Base-by-base conservation (phyloP, 2,888 invertebrate species). In the Allolobophora icterica region DNA sequence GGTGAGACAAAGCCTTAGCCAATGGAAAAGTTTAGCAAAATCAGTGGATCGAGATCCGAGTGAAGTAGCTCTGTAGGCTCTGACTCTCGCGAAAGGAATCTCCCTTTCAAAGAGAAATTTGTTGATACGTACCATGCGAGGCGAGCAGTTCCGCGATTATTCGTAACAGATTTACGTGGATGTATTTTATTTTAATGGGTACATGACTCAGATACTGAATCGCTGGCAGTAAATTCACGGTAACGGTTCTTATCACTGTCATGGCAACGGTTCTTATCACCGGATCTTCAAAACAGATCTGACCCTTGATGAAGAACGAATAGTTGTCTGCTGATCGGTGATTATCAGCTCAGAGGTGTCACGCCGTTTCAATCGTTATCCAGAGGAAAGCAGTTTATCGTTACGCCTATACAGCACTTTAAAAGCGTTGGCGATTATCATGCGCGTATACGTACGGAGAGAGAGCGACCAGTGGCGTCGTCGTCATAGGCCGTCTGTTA, bases 341-440 rank as follows among this genome's bases (percentile, higher is more conserved):
- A n/a, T n/a, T n/a, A n/a, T n/a, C n/a, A 71, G 71, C 1, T n/a
- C n/a, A 71, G 71, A 71, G 71, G 71, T n/a, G 71, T 71, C n/a
- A 13, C 71, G 30, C 71, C n/a, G 71, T n/a, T n/a, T 71, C 8
- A 71, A n/a, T n/a, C 11, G 30, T 71, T 71, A 30, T 71, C 71
- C 71, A n/a, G 11, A 1, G 8, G 52, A 24, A 8, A 30, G 30
- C 71, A 11, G 71, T 71, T 71, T 6, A 71, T 71, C 71, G 71
- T n/a, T 17, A n/a, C 71, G 21, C 15, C n/a, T n/a, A 15, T 30
- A 58, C 30, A 58, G 71, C n/a, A 71, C n/a, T 71, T 71, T 71
- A n/a, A 71, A 71, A 71, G 71, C 71, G 71, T 71, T 71, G n/a
- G 71, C 71, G n/a, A 71, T 71, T 71, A 71, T 71, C 71, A n/a